Conservation (phyloP, 2,113 vertebrate genomes). For the Opisthocomus hoazin region DNA sequence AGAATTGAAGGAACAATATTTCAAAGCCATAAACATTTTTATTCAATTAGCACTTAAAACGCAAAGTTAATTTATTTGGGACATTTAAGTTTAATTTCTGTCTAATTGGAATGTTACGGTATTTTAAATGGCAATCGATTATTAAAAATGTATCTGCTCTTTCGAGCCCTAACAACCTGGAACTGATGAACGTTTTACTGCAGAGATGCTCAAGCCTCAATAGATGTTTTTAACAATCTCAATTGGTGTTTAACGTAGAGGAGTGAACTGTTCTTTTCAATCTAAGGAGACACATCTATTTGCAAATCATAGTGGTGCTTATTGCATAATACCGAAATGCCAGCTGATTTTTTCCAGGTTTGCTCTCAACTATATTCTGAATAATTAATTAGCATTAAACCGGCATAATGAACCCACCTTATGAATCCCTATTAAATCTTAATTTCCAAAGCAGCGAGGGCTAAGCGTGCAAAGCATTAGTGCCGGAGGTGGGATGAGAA, state of each 20-base stretch:
- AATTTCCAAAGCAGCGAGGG: background rate
- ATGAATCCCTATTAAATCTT: background rate
- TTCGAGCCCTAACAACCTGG: background rate
- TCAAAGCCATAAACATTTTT: background rate
- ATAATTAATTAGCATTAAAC: background rate
- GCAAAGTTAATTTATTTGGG: background rate
- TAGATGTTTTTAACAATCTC: constrained; percentile 2
- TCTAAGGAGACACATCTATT: background rate
- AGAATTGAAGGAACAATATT: background rate
- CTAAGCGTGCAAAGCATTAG: background rate
- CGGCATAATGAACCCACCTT: background rate
- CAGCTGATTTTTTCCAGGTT: background rate
- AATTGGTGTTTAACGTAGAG: background rate
- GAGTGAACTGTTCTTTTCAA: background rate
- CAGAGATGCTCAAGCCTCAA: background rate
- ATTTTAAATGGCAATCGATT: constrained; percentile 2
- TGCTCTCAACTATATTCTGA: background rate
- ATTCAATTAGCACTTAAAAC: background rate
- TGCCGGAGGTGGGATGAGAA: background rate
- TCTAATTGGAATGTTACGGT: background rate
- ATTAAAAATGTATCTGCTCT: background rate
- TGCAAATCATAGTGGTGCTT: background rate
- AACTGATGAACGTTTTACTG: background rate
- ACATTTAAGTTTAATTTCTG: background rate
- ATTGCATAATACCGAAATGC: background rate